Base-by-base conservation (phyloP, 2,797 vertebrate species). In the Enoplosus armatus region DNA sequence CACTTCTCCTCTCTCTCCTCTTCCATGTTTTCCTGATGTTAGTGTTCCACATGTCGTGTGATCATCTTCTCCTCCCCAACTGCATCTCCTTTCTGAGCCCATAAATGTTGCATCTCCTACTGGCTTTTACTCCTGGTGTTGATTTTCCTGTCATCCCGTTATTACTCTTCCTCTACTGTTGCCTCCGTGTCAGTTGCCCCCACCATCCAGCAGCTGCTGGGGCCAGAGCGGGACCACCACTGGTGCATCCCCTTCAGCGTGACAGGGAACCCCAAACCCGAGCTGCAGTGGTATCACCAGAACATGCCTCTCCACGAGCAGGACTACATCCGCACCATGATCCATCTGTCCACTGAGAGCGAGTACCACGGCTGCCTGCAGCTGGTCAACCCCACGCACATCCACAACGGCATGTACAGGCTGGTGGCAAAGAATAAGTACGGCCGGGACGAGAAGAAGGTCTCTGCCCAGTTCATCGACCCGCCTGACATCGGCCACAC, bases 161-260 rank as follows among this genome's bases (percentile, higher is more conserved):
- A 89, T 90, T 76, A 85, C 87, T 92, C 81, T 93, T 89, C 92
- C 91, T 90, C 76, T 89, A 31, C 75, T 83, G 72, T 85, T 80
- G 83, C 87, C 87, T 89, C 79, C 69, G n/a, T 84, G 81, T 91
- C 92, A 99, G 98, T 99, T 94, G 95, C 96, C 84, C 98, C 98
- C 91, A 97, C 94, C 90, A 98, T 99, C 91, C 96, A 96, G 60
- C 94, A 97, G 93, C 96, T 99, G 87, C 93, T 97, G 87, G 90
- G 87, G 89, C 97, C 98, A 2, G 94, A 95, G 85, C 94, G 92
- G 58, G 95, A 97, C 94, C 98, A 98, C 91, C 96, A 98, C 93
- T 99, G 98, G 98, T 99, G 98, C 94, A 99, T 99, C 91, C 97
- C 97, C 61, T 99, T 99, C 95, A 98, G 96, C 85, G 97, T 99